Evolutionary conservation across 2,888 invertebrate species (phyloP), one percentile per base, ranked within the genome.

Genomic region (Empis livida): DNA sequence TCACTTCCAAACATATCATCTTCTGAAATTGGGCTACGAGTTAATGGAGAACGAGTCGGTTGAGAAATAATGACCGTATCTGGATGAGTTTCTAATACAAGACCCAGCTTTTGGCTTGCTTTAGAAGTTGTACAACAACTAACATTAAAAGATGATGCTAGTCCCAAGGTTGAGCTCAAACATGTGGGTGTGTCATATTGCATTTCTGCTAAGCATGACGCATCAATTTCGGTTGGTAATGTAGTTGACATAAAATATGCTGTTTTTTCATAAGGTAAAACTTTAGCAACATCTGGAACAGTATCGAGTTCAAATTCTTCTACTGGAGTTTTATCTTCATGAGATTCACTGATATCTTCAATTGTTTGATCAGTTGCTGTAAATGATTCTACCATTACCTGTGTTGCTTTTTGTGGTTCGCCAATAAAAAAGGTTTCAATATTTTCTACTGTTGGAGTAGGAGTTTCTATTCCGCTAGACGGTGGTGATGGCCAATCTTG

Each of bases 401-500:
- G 83, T 51, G 79, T 80, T 1, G 86, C 82, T 66, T 81, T 84
- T 68, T 88, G 85, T 0, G 80, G 81, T 59, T 84, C 83, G 35
- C 76, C 80, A 71, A 85, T 79, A 57, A 84, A 88, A 61, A 83
- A 88, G 16, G 85, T 85, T 63, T 87, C 84, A 6, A 86, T 79
- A 64, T 82, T 84, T 58, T 84, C 85, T 16, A 84, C 76, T 10
- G 85, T 75, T 1, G 82, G 81, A 3, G 57, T 59, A 10, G 41
- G 41, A 6, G 79, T 78, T 58, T 83, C 84, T 47, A 81, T 72
- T 16, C 82, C 72, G 50, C 78, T 79, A 0, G 84, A 82, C 10
- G 87, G 85, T 1, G 87, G 82, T 39, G 87, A 84, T 1, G 87
- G 86, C 84, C 87, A 86, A 55, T 84, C 82, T 55, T 86, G 83